Conservation (phyloP, 35 echinoderm and acorn worm species). For the Hemicentrotus pulcherrimus region DNA sequence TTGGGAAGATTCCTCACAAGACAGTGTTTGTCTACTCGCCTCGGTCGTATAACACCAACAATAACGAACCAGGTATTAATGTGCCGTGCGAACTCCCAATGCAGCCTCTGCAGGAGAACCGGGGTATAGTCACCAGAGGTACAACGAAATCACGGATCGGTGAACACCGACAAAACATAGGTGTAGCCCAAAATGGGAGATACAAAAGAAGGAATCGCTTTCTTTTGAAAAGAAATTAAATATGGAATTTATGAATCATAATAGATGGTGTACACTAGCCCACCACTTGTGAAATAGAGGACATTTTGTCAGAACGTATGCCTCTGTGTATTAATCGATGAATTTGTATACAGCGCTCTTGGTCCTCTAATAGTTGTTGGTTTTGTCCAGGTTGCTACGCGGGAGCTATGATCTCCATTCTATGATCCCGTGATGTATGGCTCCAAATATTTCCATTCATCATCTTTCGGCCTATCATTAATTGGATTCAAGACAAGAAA, state of each 20-base stretch:
- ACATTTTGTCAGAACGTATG: background rate
- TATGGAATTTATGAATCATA: background rate
- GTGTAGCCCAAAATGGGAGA: background rate
- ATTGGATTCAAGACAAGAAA: no score
- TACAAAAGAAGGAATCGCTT: background rate
- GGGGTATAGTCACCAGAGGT: background rate
- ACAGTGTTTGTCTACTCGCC: no score
- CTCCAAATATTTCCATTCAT: background rate
- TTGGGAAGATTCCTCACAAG: no score
- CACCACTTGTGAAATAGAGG: background rate
- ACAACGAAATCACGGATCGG: background rate
- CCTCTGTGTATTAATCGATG: background rate
- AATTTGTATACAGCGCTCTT: background rate
- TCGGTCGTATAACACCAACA: no score
- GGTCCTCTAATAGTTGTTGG: background rate
- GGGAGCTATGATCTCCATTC: background rate
- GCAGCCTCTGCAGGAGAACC: no score
- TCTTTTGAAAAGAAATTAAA: slow-evolving; percentile 4
- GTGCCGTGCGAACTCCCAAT: no score
- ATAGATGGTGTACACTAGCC: background rate
- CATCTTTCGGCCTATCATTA: background rate
- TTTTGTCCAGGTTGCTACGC: background rate
- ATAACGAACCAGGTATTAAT: no score
- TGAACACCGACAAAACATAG: background rate
- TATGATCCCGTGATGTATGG: background rate